Conservation (phyloP, 64 coral and sea anemone genomes). For the Porites australiensis region DNA sequence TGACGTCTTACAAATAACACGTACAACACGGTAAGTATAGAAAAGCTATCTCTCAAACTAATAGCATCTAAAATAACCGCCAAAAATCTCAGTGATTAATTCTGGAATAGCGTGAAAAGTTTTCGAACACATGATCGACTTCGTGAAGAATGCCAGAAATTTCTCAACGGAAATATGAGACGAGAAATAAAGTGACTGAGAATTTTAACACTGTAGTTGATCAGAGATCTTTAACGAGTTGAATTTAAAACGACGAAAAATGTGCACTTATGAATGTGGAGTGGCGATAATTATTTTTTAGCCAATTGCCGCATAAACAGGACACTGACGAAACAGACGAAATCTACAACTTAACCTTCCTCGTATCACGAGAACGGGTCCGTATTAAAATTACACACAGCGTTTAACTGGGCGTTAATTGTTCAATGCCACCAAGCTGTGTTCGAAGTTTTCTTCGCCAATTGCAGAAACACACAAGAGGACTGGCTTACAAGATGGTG, state of each 20-base stretch:
- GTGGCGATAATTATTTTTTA: conserved; percentile 35
- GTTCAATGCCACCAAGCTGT: background rate
- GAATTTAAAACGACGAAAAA: background rate
- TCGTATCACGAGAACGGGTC: background rate
- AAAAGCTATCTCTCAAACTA: background rate
- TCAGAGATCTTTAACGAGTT: background rate
- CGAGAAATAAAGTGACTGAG: background rate
- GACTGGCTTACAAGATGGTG: background rate
- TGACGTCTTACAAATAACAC: background rate
- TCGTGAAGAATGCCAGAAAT: conserved; percentile 39
- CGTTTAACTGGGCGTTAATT: conserved; percentile 3
- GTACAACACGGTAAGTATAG: too few species aligned
- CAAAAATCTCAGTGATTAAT: background rate
- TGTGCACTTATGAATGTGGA: background rate
- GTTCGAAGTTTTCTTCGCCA: background rate
- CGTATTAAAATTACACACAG: background rate
- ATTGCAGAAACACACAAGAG: background rate
- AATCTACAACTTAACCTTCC: background rate
- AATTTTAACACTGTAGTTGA: background rate
- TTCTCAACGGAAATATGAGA: conserved; percentile 40
- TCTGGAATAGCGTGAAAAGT: background rate
- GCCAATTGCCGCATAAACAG: background rate
- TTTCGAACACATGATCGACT: background rate
- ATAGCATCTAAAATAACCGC: background rate
- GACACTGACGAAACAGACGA: background rate